Evolutionary conservation across 2,797 vertebrate species (phyloP).

Genomic region (Tenualosa thibaudeaui): DNA sequence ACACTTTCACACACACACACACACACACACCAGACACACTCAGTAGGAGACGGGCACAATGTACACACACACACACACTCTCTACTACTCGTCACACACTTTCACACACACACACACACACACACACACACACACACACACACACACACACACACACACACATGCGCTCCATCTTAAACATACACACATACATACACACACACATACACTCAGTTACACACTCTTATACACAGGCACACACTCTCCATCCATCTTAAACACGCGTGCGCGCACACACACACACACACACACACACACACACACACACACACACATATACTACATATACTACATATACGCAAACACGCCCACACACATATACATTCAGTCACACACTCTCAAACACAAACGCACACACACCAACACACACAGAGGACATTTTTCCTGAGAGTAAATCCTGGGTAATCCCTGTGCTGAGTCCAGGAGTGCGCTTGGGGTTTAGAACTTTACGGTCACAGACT

Average conservation of each 20-base stretch:
- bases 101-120: no score
- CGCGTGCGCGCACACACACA: constrained; percentile 25
- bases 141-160: not conserved
- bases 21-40: no score
- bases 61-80: no score
- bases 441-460: constrained; percentile 26
- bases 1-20: no score
- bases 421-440: constrained; percentile 50
- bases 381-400: constrained; percentile 5
- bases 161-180: not conserved
- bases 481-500: constrained; percentile 66
- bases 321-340: no score
- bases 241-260: no score
- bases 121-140: not conserved
- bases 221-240: not conserved
- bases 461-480: constrained; percentile 35
- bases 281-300: constrained; percentile 16
- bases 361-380: not conserved
- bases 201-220: not conserved
- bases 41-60: no score
- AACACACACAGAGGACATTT: constrained; percentile 33
- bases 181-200: not conserved
- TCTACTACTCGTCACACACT: no score
- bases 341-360: not conserved
- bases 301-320: not conserved